Percentiles rank a stretch among this genome's conserved stretches.
Conservation (phyloP, 2,113 vertebrate species). For the Pogona vitticeps region DNA sequence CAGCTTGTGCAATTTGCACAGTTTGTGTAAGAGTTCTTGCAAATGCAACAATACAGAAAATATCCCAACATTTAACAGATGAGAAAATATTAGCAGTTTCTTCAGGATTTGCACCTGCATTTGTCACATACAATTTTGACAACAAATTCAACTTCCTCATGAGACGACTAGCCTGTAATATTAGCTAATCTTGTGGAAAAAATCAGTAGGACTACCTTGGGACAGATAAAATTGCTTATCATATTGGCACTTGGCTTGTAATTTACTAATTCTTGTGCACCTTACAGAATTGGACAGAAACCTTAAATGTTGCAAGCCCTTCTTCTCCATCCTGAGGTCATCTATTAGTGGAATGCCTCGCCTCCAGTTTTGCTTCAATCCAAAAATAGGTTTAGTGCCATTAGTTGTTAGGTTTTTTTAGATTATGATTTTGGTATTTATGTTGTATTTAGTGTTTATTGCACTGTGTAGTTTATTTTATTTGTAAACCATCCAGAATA, state of each 20-base stretch:
- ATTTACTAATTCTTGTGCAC: neutral
- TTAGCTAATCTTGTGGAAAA: neutral
- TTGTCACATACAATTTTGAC: neutral
- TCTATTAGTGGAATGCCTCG: neutral
- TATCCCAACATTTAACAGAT: neutral
- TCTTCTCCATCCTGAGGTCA: neutral
- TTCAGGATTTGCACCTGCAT: no score
- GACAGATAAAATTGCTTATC: neutral
- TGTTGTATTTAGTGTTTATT: no score
- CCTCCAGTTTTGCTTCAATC: no score
- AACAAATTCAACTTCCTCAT: neutral
- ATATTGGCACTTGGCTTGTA: neutral
- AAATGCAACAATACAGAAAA: neutral
- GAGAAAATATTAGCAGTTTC: no score
- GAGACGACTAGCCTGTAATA: neutral
- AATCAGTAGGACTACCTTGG: neutral
- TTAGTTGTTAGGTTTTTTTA: no score
- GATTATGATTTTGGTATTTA: no score
- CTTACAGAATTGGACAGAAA: neutral
- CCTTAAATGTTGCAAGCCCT: neutral
- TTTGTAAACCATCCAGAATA: no score
- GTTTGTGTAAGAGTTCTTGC: no score
- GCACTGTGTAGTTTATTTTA: no score
- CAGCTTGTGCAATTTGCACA: no score
- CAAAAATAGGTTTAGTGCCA: no score